A percentile compares a stretch with the other conserved stretches of the same genome.
Conservation (phyloP, 2,888 invertebrate genomes). For the Drosophila koepferae region DNA sequence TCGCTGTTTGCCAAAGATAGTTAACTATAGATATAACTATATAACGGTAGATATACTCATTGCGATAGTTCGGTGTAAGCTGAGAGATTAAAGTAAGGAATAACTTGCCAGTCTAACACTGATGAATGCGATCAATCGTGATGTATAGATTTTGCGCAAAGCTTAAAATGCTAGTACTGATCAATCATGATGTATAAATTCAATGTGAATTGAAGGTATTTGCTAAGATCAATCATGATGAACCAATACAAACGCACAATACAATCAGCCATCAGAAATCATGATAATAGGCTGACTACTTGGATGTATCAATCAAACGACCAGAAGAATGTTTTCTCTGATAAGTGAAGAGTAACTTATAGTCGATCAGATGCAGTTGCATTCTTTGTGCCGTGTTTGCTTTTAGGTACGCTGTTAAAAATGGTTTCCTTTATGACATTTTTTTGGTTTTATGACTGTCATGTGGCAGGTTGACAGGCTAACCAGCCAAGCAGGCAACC, state of each 20-base stretch:
- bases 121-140: not conserved
- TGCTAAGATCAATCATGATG: not conserved
- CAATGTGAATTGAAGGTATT: no score
- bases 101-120: not conserved
- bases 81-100: not conserved
- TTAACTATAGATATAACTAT: conserved; percentile 3
- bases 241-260: no score
- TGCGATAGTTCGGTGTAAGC: not conserved
- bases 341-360: not conserved
- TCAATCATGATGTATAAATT: conserved; percentile 1
- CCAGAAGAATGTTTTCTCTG: not conserved
- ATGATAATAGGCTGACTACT: no score
- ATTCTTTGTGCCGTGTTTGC: not conserved
- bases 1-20: conserved; percentile 35
- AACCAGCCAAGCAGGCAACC: conserved; percentile 29
- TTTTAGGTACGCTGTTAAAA: conserved; percentile 44
- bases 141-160: not conserved
- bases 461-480: conserved; percentile 60
- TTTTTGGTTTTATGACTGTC: conserved; percentile 65
- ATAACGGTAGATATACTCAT: not conserved
- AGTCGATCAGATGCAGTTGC: not conserved
- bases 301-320: not conserved
- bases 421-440: conserved; percentile 75
- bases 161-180: not conserved
- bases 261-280: no score